phyloP scores from a whole-genome alignment of 2,113 vertebrate genomes.

The Progne subis region DNA sequence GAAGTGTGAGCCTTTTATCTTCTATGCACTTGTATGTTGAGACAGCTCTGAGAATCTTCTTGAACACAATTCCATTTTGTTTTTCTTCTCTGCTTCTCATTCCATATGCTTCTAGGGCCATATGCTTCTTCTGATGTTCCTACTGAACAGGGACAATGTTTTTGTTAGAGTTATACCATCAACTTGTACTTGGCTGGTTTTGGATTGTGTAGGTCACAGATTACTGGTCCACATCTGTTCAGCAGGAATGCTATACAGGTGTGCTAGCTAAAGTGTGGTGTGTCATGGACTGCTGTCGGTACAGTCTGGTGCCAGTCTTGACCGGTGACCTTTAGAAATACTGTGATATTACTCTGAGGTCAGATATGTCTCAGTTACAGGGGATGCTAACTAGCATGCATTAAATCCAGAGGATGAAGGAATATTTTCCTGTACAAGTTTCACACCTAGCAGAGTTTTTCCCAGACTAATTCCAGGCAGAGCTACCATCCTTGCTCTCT shows the following conservation, averaged over 20 bases:
- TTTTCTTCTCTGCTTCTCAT: background rate
- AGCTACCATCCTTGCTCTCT: background rate
- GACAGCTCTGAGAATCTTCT: background rate
- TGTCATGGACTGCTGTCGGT: background rate
- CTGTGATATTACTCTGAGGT: background rate
- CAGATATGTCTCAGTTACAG: background rate
- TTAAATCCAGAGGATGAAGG: background rate
- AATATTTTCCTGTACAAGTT: background rate
- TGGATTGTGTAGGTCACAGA: background rate
- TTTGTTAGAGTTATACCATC: background rate
- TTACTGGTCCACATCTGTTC: background rate
- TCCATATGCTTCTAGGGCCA: background rate
- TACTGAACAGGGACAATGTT: background rate
- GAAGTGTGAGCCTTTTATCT: background rate
- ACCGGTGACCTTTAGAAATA: background rate
- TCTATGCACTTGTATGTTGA: background rate
- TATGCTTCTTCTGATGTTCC: background rate
- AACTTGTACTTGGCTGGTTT: background rate
- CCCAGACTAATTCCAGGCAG: background rate
- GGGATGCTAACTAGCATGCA: accelerated
- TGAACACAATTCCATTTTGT: background rate
- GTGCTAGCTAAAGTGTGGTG: background rate
- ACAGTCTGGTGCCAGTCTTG: background rate
- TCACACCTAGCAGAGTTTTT: background rate
- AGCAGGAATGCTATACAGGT: background rate